Evolutionary conservation across 2,797 vertebrate species (phyloP).

Genomic region (Tiaroga cobitis): DNA sequence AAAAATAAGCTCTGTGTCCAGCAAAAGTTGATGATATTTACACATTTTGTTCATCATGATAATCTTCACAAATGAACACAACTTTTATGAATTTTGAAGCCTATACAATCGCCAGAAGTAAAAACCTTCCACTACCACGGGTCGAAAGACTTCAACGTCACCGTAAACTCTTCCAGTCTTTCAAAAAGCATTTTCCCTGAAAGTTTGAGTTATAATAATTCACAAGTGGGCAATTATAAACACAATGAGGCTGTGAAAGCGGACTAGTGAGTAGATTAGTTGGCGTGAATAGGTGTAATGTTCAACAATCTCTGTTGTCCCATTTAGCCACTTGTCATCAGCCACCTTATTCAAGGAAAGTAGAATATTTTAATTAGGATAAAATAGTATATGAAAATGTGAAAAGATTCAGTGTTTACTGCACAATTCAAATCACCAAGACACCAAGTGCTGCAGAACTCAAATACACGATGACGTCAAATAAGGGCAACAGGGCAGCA

Average conservation of each 20-base stretch:
- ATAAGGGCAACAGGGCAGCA: background rate
- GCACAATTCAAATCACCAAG: background rate
- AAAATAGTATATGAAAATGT: background rate
- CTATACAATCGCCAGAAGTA: background rate
- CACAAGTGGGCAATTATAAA: background rate
- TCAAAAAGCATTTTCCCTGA: background rate
- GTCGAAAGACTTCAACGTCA: background rate
- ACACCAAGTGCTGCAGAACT: background rate
- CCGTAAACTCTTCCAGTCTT: background rate
- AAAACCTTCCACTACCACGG: background rate
- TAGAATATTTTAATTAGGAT: background rate
- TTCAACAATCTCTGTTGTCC: background rate
- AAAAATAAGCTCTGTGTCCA: background rate
- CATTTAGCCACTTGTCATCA: background rate
- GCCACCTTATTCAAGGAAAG: background rate
- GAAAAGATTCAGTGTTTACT: background rate
- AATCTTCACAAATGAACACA: background rate
- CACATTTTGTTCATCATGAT: background rate
- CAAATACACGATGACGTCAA: background rate
- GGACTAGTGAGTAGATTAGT: background rate
- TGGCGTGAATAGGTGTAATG: background rate
- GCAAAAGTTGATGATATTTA: background rate
- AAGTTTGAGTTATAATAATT: background rate
- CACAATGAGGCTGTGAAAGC: background rate
- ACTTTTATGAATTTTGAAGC: background rate